These are phyloP conservation scores for Ctenicera cuprea DNA, from an alignment of 2,888 invertebrate species.

Conservation along the genomic window DNA sequence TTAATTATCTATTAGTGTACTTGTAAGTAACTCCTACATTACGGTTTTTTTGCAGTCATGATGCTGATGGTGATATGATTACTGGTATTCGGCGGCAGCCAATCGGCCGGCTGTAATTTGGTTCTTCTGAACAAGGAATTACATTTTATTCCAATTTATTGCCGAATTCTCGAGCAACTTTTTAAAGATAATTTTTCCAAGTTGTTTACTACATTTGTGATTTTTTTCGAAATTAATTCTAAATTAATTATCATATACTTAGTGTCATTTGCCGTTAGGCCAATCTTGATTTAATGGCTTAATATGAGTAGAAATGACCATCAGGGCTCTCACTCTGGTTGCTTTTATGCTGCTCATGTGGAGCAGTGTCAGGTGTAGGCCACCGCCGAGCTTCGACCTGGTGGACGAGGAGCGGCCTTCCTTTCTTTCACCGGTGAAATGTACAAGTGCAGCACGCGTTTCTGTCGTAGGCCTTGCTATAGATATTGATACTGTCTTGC, in stretches of 20 bases:
- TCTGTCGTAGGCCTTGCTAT: constrained; percentile 25
- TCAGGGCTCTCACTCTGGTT: constrained; percentile 51
- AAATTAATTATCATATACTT: constrained; percentile 31
- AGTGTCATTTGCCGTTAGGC: constrained; percentile 39
- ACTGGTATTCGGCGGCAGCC: constrained; percentile 11
- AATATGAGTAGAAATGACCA: constrained; percentile 30
- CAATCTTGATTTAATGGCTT: constrained; percentile 42
- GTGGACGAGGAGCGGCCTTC: constrained; percentile 53
- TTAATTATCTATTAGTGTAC: constrained; percentile 49
- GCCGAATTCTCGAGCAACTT: constrained; percentile 15
- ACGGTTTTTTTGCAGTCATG: constrained; percentile 27
- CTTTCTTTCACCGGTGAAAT: constrained; percentile 51
- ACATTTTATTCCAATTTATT: constrained; percentile 35
- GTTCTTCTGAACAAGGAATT: constrained; percentile 14
- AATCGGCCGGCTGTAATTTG: constrained; percentile 29
- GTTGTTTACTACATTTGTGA: constrained; percentile 4
- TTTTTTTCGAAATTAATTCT: constrained; percentile 21
- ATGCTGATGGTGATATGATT: constrained; percentile 50
- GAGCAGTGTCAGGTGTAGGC: constrained; percentile 59
- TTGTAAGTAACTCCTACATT: constrained; percentile 35
- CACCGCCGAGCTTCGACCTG: constrained; percentile 59
- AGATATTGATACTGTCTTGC: constrained; percentile 48
- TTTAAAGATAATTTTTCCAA: constrained; percentile 10
- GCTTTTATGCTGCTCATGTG: constrained; percentile 55
- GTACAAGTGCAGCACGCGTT: constrained; percentile 48